Conservation (phyloP, 2,888 invertebrate species). For the Aquatica leii region DNA sequence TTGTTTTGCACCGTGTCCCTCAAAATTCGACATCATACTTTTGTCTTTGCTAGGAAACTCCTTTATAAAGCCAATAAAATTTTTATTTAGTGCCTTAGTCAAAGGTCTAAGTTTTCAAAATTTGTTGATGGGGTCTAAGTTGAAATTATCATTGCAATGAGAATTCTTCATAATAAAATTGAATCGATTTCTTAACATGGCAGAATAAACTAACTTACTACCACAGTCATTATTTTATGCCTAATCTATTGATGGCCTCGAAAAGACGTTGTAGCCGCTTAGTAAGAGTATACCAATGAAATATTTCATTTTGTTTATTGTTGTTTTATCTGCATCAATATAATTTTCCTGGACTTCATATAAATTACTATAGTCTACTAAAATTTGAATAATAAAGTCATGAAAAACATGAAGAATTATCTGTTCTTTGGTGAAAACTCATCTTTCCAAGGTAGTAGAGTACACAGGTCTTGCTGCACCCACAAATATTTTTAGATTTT, state of each 20-base stretch:
- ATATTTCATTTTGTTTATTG: too few relatives aligned
- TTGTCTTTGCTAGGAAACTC: constrained; percentile 41
- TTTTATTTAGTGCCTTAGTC: constrained; percentile 13
- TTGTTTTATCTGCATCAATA: background rate
- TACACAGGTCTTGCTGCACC: too few relatives aligned
- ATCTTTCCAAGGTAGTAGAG: too few relatives aligned
- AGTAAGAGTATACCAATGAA: too few relatives aligned
- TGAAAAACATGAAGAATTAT: too few relatives aligned
- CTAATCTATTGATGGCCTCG: too few relatives aligned
- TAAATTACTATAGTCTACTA: background rate
- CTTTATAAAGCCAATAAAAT: constrained; percentile 19
- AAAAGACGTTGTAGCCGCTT: too few relatives aligned
- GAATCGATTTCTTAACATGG: background rate
- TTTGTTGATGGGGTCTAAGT: background rate
- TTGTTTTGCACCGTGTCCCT: constrained; percentile 44
- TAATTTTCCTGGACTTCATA: background rate
- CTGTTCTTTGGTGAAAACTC: too few relatives aligned
- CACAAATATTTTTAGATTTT: too few relatives aligned
- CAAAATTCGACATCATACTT: constrained; percentile 43
- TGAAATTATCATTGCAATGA: background rate
- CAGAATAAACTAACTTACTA: too few relatives aligned
- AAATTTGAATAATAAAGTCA: too few relatives aligned
- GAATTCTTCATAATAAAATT: background rate
- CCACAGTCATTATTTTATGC: too few relatives aligned
- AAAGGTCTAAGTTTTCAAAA: constrained; percentile 23